A percentile compares a stretch with the other conserved stretches of the same genome.
These are phyloP conservation scores for Chalcosyrphus nemorum DNA, from an alignment of 2,888 invertebrate species.

Conservation along the genomic window DNA sequence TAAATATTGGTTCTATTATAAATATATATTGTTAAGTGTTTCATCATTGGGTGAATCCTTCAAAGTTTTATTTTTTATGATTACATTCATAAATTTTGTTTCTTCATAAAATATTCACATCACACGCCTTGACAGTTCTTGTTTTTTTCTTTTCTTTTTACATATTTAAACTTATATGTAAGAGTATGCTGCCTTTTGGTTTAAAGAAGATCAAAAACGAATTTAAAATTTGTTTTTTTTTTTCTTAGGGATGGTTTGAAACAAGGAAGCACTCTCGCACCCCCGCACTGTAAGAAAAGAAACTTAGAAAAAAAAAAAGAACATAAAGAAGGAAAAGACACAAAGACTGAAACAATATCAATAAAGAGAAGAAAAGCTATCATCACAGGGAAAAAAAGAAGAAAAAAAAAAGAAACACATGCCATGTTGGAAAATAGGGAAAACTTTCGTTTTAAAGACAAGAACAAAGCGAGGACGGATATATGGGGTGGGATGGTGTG, in stretches of 20 bases:
- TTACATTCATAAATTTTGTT: slow-evolving; percentile 40
- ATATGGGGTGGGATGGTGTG: slow-evolving; percentile 6
- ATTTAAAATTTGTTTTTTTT: too few relatives aligned
- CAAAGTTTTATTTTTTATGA: slow-evolving; percentile 46
- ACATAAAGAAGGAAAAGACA: slow-evolving; percentile 9
- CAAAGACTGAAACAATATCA: slow-evolving; percentile 29
- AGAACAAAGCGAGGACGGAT: slow-evolving; percentile 32
- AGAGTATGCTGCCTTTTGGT: neutral
- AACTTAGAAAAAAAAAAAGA: slow-evolving; percentile 45
- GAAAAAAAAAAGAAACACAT: slow-evolving; percentile 6
- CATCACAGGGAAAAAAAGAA: slow-evolving; percentile 18
- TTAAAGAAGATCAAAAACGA: slow-evolving; percentile 9
- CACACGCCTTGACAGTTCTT: slow-evolving; percentile 55
- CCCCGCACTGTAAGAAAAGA: slow-evolving; percentile 20
- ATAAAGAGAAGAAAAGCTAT: slow-evolving; percentile 49
- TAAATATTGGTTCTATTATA: neutral
- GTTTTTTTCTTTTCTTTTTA: neutral
- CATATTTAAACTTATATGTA: slow-evolving; percentile 14
- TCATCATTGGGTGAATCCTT: slow-evolving; percentile 31
- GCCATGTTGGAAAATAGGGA: slow-evolving; percentile 37
- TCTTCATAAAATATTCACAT: slow-evolving; percentile 55
- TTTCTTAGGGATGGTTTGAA: too few relatives aligned
- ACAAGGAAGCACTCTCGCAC: neutral
- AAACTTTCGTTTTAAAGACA: slow-evolving; percentile 57
- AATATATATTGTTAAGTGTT: slow-evolving; percentile 3